These are phyloP conservation scores for Drosophila atripex DNA, from an alignment of 2,888 invertebrate species.

Conservation along the genomic window DNA sequence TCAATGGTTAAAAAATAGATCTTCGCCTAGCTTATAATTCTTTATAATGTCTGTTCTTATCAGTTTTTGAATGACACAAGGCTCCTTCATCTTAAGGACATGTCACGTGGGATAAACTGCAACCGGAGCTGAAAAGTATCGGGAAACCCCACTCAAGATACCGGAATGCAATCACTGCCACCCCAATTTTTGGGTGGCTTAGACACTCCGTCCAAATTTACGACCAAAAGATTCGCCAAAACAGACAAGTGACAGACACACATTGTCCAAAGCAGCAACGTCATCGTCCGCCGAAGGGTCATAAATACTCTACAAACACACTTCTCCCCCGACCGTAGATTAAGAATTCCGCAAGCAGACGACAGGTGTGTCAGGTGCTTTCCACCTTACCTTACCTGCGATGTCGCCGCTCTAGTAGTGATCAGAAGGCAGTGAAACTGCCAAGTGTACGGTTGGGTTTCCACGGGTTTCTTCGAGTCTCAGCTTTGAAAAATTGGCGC, in stretches of 20 bases:
- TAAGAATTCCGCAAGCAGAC: constrained; percentile 44
- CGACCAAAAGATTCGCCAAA: constrained; percentile 28
- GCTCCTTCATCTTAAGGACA: neutral
- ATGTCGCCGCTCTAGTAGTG: constrained; percentile 8
- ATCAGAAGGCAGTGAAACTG: constrained; percentile 58
- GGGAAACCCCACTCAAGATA: constrained; percentile 40
- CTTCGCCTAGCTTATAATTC: neutral
- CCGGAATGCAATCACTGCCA: constrained; percentile 20
- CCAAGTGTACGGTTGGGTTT: constrained; percentile 47
- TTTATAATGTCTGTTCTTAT: neutral
- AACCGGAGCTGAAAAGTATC: neutral
- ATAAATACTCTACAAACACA: constrained; percentile 42
- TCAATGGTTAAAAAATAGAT: neutral
- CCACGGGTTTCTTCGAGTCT: neutral
- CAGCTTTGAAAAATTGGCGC: constrained; percentile 25
- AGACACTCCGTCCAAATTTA: constrained; percentile 21
- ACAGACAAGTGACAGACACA: constrained; percentile 27
- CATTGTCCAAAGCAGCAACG: constrained; percentile 21
- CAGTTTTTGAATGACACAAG: neutral
- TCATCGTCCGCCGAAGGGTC: constrained; percentile 30
- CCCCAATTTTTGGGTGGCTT: constrained; percentile 10
- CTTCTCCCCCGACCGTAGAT: constrained; percentile 42
- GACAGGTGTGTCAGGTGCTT: constrained; percentile 28
- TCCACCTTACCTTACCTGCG: constrained; percentile 44
- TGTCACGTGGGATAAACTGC: constrained; percentile 23